A percentile compares a stretch with the other conserved stretches of the same genome.
phyloP scores from a whole-genome alignment of 1,140 invertebrate genomes.

The Antheraea mylitta region DNA sequence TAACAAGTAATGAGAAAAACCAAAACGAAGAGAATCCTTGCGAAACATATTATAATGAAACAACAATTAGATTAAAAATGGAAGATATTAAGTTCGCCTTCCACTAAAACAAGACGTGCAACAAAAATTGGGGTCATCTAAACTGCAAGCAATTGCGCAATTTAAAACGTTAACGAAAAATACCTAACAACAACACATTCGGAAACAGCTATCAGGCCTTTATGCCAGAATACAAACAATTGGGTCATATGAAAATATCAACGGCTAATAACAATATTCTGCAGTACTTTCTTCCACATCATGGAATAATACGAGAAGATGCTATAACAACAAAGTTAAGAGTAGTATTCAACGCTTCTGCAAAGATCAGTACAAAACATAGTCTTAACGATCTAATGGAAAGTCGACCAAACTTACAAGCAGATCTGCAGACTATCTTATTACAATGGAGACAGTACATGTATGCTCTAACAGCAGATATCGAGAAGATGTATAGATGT shows the following conservation, averaged over 20 bases:
- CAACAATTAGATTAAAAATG: slow-evolving; percentile 7
- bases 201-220: slow-evolving; percentile 18
- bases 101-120: slow-evolving; percentile 17
- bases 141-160: slow-evolving; percentile 22
- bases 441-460: slow-evolving; percentile 10
- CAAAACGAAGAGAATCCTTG: slow-evolving; percentile 16
- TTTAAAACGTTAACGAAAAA: slow-evolving; percentile 20
- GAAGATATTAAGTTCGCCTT: slow-evolving; percentile 26
- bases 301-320: slow-evolving; percentile 20
- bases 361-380: slow-evolving; percentile 9
- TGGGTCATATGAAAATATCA: slow-evolving; percentile 18
- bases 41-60: slow-evolving; percentile 21
- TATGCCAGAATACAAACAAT: slow-evolving; percentile 19
- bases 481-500: slow-evolving; percentile 15
- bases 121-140: slow-evolving; percentile 23
- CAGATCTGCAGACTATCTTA: slow-evolving; percentile 11
- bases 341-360: slow-evolving; percentile 22
- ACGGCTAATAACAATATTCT: neutral
- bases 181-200: slow-evolving; percentile 17
- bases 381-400: slow-evolving; percentile 16
- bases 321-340: slow-evolving; percentile 21
- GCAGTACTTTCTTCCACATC: slow-evolving; percentile 19
- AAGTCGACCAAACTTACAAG: slow-evolving; percentile 19
- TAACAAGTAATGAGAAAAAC: slow-evolving; percentile 4
- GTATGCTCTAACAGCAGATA: slow-evolving; percentile 14